Base-by-base conservation (phyloP, 2,888 invertebrate species). In the Drosophila putrida region DNA sequence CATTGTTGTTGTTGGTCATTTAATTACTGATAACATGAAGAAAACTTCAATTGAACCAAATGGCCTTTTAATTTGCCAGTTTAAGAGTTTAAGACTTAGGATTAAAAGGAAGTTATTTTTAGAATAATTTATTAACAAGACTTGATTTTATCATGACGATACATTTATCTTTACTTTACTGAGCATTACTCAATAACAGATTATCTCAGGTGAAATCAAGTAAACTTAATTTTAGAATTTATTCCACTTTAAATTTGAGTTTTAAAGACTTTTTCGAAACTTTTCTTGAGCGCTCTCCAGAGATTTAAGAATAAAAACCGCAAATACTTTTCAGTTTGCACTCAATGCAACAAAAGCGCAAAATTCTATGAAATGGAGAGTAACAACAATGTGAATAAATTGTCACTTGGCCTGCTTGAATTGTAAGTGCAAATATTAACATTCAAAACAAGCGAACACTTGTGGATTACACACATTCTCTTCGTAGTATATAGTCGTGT, bases 401-500 rank as follows among this genome's bases (percentile, higher is more conserved):
- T 85, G 88, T 89, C 84, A 85, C 82, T 88, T 85, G 88, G 71
- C 75, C 70, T 74, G 71, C 76, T 79, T 74, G 75, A 85, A 82
- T 85, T 78, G 78, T 68, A 79, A 80, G 86, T 82, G 89, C 82
- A 86, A 86, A 86, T 86, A 86, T 88, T 85, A 86, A 78, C 85
- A 88, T 85, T 86, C 82, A 88, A 89, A 86, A 89, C 88, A 89
- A 88, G 70, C 78, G 80, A 60, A 65, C 82, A 89, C 89, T 83
- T 88, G 87, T 83, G 71, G 80, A 77, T 76, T 72, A 72, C 66
- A 69, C 51, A 62, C 62, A 50, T 6, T 50, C 47, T 43, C 49
- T 25, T 13, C 31, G 53, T 13, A 41, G 28, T 27, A n/a, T 1
- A 39, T 13, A 43, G 39, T 49, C 25, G 54, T 33, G 47, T 38